Conservation (phyloP, 2,888 invertebrate genomes). For the Linnaemya vulpina region DNA sequence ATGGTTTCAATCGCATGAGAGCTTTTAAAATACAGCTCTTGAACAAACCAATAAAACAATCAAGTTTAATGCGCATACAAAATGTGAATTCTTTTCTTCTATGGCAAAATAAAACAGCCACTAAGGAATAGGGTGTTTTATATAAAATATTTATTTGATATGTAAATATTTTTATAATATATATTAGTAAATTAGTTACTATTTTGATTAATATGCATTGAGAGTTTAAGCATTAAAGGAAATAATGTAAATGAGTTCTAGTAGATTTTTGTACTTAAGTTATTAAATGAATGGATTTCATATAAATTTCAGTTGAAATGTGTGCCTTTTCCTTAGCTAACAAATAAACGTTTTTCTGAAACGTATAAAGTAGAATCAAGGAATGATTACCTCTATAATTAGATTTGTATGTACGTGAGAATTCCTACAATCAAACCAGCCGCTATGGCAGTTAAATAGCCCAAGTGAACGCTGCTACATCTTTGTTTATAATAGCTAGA, state of each 20-base stretch:
- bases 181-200: slow-evolving; percentile 43
- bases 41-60: slow-evolving; percentile 70
- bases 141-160: slow-evolving; percentile 21
- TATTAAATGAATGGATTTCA: slow-evolving; percentile 49
- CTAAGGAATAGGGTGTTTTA: slow-evolving; percentile 11
- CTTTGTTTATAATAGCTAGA: slow-evolving; percentile 78
- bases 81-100: slow-evolving; percentile 78
- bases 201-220: slow-evolving; percentile 36
- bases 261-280: slow-evolving; percentile 65
- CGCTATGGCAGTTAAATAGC: slow-evolving; percentile 83
- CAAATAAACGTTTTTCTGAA: not conserved
- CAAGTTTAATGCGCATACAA: slow-evolving; percentile 77
- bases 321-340: slow-evolving; percentile 15
- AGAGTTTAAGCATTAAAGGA: slow-evolving; percentile 39
- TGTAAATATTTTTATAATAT: slow-evolving; percentile 58
- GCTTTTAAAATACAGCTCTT: slow-evolving; percentile 76
- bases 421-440: slow-evolving; percentile 83
- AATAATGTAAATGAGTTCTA: slow-evolving; percentile 48
- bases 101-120: slow-evolving; percentile 74
- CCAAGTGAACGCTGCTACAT: slow-evolving; percentile 82
- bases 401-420: slow-evolving; percentile 80
- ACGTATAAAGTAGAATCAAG: slow-evolving; percentile 5
- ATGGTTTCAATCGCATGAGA: slow-evolving; percentile 77
- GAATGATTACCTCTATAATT: slow-evolving; percentile 32
- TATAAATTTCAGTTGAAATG: slow-evolving; percentile 33